Base-by-base conservation (phyloP, 2,888 invertebrate genomes). In the Xestia rhomboidea region DNA sequence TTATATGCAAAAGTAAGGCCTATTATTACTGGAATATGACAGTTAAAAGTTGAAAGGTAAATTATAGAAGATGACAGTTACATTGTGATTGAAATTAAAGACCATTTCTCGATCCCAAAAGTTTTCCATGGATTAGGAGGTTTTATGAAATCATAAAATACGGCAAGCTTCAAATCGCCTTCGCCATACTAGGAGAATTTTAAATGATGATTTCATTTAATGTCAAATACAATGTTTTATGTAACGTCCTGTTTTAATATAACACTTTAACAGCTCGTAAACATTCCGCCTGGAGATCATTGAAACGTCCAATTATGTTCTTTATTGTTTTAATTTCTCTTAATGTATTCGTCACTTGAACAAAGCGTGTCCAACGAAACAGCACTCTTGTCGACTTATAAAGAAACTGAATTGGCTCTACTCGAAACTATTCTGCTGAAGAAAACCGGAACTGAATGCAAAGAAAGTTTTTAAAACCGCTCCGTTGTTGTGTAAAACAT, bases 291-390 rank as follows among this genome's bases (percentile, higher is more conserved):
- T 79, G 88, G 87, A 88, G 92, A 92, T 92, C 91, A 92, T 92
- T 93, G 92, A 85, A 91, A 91, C 92, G 88, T 90, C 90, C 92
- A 94, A 92, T 94, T 93, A 92, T 87, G 79, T 86, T 89, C 83
- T 89, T 90, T 87, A 87, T 90, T 91, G 89, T 90, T 91, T 90
- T 90, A 91, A 91, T 91, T 89, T 91, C 71, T 81, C 67, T 67
- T 76, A 78, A 81, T 83, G 71, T 84, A 83, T 81, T 82, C 76
- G 81, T 84, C 89, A 88, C 75, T 83, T 74, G 75, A 69, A 81
- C 67, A 67, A 75, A 69, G 79, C 51, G 87, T 89, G 83, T 77
- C 77, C 73, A 77, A 73, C 69, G 76, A 77, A 54, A 69, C 77
- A 66, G 66, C 76, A 78, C 78, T 69, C 63, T 73, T 64, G 51